Conservation (phyloP, 2,797 vertebrate species). For the Cetoscarus ocellatus region DNA sequence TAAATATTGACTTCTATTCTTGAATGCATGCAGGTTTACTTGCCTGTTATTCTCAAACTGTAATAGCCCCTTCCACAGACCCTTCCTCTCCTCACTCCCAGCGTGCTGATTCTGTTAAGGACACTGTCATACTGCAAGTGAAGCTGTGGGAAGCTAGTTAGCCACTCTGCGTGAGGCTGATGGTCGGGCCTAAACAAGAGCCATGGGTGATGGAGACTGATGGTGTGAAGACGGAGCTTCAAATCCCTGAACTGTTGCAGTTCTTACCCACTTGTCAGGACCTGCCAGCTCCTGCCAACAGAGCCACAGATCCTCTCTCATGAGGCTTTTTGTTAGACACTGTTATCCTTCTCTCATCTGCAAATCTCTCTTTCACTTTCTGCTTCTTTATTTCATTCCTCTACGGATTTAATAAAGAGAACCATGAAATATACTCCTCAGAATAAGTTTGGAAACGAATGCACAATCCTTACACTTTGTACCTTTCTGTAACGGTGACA, state of each 20-base stretch:
- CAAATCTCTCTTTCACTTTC: constrained; percentile 10
- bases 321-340: constrained; percentile 3
- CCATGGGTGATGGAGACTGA: constrained; percentile 55
- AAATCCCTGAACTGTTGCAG: constrained; percentile 22
- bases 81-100: constrained; percentile 2
- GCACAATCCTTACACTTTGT: too few relatives aligned
- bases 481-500: too few relatives aligned
- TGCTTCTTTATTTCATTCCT: background rate
- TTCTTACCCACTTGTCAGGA: constrained; percentile 38
- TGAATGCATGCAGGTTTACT: background rate
- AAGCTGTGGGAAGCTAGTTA: constrained; percentile 59
- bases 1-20: too few relatives aligned
- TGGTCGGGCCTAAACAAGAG: constrained; percentile 42
- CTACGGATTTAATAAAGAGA: background rate
- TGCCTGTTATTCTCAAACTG: background rate
- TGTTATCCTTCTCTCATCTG: background rate
- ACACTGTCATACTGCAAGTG: constrained; percentile 37
- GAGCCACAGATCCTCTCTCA: constrained; percentile 4
- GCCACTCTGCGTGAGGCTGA: constrained; percentile 45
- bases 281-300: constrained; percentile 31
- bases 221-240: constrained; percentile 48
- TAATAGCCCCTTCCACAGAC: background rate
- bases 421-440: too few relatives aligned
- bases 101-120: constrained; percentile 33
- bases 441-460: too few relatives aligned